A percentile compares a stretch with the other conserved stretches of the same genome.
Evolutionary conservation across 2,888 invertebrate species (phyloP).

Genomic region (Branchellion lobata): DNA sequence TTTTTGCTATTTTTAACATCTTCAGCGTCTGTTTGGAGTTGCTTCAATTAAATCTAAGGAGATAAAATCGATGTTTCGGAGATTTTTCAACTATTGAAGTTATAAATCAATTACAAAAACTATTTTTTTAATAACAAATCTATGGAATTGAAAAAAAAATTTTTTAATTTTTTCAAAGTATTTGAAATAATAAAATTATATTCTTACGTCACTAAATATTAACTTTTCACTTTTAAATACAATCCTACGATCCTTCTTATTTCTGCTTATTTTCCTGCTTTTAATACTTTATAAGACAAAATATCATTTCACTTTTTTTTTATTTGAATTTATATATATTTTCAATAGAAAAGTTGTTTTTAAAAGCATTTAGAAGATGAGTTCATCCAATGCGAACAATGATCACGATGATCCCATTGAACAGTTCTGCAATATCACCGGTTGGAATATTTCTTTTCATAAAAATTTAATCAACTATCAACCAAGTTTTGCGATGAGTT

Average conservation of each 20-base stretch:
- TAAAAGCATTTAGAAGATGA: background rate
- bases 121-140: no score
- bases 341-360: background rate
- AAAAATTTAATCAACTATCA: no score
- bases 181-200: background rate
- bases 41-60: no score
- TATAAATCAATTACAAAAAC: no score
- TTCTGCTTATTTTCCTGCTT: background rate
- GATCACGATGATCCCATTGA: conserved; percentile 13
- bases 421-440: conserved; percentile 9
- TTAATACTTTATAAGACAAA: background rate
- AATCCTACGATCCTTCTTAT: background rate
- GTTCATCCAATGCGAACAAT: background rate
- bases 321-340: no score
- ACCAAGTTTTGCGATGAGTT: no score
- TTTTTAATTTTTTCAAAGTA: no score
- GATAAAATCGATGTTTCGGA: no score
- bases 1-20: no score
- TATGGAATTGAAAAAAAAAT: no score
- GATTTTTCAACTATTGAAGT: no score
- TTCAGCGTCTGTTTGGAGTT: no score
- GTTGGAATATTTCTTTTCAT: conserved; percentile 1
- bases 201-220: background rate
- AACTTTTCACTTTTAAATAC: background rate
- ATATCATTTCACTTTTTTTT: background rate